Evolutionary conservation across 30 jellyfish, hydroid and myxozoan species (phyloP).

Genomic region (Clytia hemisphaerica): DNA sequence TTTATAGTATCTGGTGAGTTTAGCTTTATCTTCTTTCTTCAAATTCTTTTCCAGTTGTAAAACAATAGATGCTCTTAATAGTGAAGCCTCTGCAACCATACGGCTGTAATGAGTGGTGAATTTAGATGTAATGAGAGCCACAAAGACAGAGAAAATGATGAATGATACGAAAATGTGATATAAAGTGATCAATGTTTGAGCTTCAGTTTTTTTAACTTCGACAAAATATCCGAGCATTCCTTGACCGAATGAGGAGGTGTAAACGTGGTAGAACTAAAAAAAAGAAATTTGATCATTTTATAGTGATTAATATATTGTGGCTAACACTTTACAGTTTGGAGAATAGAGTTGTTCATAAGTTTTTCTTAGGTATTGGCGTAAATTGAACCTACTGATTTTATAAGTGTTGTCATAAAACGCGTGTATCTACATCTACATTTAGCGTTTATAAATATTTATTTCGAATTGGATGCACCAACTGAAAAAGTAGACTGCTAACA

Average conservation of each 20-base stretch:
- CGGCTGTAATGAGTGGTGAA: constrained; percentile 11
- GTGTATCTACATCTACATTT: too few relatives aligned
- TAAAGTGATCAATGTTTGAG: constrained; percentile 16
- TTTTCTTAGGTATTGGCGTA: too few relatives aligned
- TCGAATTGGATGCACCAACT: too few relatives aligned
- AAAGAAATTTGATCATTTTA: background rate
- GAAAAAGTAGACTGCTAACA: too few relatives aligned
- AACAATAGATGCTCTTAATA: constrained; percentile 16
- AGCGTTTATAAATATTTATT: too few relatives aligned
- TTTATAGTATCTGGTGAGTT: constrained; percentile 11
- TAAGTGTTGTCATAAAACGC: too few relatives aligned
- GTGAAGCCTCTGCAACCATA: constrained; percentile 26
- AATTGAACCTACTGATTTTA: too few relatives aligned
- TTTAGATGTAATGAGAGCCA: constrained; percentile 25
- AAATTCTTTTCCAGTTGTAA: constrained; percentile 26
- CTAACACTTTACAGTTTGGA: too few relatives aligned
- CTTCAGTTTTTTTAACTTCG: background rate
- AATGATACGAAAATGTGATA: constrained; percentile 15
- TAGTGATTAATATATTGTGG: background rate
- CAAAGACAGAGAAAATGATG: constrained; percentile 6
- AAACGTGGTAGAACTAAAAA: constrained; percentile 19
- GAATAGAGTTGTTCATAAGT: too few relatives aligned
- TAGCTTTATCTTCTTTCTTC: constrained; percentile 8
- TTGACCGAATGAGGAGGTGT: constrained; percentile 24
- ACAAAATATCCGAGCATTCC: background rate